Conservation (phyloP, 2,113 vertebrate genomes). For the Festucalex cinctus region DNA sequence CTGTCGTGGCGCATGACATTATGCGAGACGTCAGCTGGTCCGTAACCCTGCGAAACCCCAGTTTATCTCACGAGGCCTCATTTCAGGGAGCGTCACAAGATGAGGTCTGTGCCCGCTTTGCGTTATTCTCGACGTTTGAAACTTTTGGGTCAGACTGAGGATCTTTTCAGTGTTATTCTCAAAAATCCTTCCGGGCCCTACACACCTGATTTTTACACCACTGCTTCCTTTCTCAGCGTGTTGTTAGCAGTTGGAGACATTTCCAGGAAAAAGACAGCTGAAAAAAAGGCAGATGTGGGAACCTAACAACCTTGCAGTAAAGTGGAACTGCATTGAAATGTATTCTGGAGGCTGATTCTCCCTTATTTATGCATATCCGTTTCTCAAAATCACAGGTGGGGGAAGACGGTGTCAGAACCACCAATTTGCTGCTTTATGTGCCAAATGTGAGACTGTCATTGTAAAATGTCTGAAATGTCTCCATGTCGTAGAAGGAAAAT, state of each 20-base stretch:
- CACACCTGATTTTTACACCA: constrained; percentile 53
- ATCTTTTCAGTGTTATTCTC: not conserved
- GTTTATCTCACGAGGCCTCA: too few species aligned
- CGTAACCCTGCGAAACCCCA: too few species aligned
- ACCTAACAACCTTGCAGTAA: not conserved
- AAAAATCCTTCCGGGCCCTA: constrained; percentile 24
- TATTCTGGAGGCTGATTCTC: constrained; percentile 14
- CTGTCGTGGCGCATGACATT: too few species aligned
- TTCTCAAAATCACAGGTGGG: constrained; percentile 8
- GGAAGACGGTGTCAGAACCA: constrained; percentile 8
- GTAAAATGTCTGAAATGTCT: constrained; percentile 13
- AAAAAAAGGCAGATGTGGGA: constrained; percentile 46
- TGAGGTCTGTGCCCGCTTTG: too few species aligned
- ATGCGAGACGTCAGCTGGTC: too few species aligned
- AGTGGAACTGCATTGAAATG: constrained; percentile 34
- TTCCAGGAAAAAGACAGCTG: constrained; percentile 19
- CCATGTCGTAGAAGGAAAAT: not conserved
- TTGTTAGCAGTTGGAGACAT: constrained; percentile 48
- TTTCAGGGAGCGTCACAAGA: too few species aligned
- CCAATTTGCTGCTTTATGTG: constrained; percentile 10
- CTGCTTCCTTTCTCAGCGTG: constrained; percentile 39
- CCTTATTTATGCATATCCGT: constrained; percentile 10
- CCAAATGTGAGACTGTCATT: constrained; percentile 16
- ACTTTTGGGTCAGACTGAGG: not conserved
- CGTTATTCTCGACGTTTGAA: too few species aligned